Evolutionary conservation across 92 coral and sea anemone species (phyloP).

Genomic region (Epizoanthus illoricatus): DNA sequence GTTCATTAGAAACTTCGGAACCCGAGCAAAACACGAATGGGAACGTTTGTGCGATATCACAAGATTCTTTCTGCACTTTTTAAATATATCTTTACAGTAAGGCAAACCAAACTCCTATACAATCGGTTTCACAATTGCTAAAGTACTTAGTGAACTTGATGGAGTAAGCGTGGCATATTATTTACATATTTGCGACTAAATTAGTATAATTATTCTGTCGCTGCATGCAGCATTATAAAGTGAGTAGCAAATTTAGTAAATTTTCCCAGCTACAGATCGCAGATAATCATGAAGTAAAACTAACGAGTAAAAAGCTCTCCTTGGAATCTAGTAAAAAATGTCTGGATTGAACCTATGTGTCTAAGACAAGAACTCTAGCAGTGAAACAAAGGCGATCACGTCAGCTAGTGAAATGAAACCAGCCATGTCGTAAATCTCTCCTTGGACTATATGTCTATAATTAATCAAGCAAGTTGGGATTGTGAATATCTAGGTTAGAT

Average conservation of each 20-base stretch:
- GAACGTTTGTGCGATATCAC: neutral
- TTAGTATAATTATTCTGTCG: constrained; percentile 2
- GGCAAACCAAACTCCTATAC: neutral
- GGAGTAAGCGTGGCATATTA: constrained; percentile 22
- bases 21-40: constrained; percentile 3
- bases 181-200: constrained; percentile 31
- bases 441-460: neutral
- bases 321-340: too few species aligned
- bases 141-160: constrained; percentile 8
- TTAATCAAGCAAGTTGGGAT: neutral
- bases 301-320: neutral
- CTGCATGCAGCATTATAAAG: neutral
- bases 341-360: too few species aligned
- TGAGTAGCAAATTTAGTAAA: neutral
- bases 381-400: constrained; percentile 23
- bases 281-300: neutral
- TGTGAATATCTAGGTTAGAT: constrained; percentile 3
- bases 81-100: neutral
- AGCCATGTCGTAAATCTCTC: neutral
- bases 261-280: constrained; percentile 5
- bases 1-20: constrained; percentile 67
- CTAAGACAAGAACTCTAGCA: too few species aligned
- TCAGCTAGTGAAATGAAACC: constrained; percentile 39
- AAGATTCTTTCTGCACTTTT: neutral
- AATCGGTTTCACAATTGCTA: neutral